Conservation (phyloP, 2,888 invertebrate genomes). For the Prosapia bicincta region DNA sequence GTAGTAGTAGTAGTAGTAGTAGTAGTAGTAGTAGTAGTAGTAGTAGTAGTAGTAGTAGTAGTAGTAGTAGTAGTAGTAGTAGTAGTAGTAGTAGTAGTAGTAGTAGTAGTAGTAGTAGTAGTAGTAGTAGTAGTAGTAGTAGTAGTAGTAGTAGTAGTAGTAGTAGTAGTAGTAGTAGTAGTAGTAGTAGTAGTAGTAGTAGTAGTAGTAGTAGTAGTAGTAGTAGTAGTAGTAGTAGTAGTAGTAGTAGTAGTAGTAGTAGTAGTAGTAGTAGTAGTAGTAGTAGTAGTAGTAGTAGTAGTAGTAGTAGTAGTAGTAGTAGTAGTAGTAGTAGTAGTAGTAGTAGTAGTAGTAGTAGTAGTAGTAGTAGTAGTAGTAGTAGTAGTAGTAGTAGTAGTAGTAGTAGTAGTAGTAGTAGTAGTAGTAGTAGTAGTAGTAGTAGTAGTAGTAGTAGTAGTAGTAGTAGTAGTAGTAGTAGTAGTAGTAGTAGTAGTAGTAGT, state of each 20-base stretch:
- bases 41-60: slow-evolving; percentile 12
- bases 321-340: slow-evolving; percentile 17
- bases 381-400: slow-evolving; percentile 17
- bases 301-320: slow-evolving; percentile 17
- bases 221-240: slow-evolving; percentile 12
- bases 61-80: slow-evolving; percentile 17
- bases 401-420: slow-evolving; percentile 12
- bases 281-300: slow-evolving; percentile 12
- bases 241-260: slow-evolving; percentile 17
- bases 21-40: slow-evolving; percentile 17
- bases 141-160: slow-evolving; percentile 17
- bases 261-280: slow-evolving; percentile 17
- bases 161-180: slow-evolving; percentile 12
- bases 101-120: slow-evolving; percentile 12
- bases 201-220: slow-evolving; percentile 17
- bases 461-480: slow-evolving; percentile 12
- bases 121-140: slow-evolving; percentile 17
- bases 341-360: slow-evolving; percentile 12
- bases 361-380: slow-evolving; percentile 17
- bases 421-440: slow-evolving; percentile 17
- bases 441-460: slow-evolving; percentile 17
- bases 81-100: slow-evolving; percentile 17
- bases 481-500: slow-evolving; percentile 17
- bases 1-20: slow-evolving; percentile 17
- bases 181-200: slow-evolving; percentile 17